Evolutionary conservation across 2,888 invertebrate species (phyloP).

Genomic region (Lasioglossum zephyrum): DNA sequence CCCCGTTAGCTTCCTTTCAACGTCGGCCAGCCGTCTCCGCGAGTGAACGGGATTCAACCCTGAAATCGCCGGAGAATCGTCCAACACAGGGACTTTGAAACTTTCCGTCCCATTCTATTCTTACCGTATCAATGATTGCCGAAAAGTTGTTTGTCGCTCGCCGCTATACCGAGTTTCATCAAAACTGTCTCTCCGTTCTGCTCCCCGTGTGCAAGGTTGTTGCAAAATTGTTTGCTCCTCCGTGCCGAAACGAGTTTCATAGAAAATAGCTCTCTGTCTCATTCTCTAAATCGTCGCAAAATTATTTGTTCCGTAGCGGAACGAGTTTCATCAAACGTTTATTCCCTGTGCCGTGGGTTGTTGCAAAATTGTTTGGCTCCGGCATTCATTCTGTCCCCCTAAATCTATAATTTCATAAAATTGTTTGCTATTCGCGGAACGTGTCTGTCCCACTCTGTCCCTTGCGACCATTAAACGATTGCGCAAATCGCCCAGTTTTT

Average conservation of each 20-base stretch:
- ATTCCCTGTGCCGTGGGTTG: neutral
- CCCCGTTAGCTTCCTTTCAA: constrained; percentile 48
- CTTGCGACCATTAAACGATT: neutral
- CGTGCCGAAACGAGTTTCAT: neutral
- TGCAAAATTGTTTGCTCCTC: neutral
- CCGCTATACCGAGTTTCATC: neutral
- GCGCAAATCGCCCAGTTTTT: neutral
- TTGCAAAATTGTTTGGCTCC: neutral
- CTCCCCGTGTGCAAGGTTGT: neutral
- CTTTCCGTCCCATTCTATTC: neutral
- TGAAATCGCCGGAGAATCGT: neutral
- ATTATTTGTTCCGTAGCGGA: neutral
- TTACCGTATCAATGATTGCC: neutral
- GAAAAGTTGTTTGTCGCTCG: neutral
- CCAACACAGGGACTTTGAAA: neutral
- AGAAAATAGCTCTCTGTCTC: neutral
- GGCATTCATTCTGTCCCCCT: neutral
- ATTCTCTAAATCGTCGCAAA: neutral
- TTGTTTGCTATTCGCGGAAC: neutral
- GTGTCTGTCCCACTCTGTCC: neutral
- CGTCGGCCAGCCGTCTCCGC: neutral
- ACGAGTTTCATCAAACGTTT: neutral
- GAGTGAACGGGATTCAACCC: neutral
- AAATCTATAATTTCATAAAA: neutral
- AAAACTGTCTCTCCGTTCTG: neutral